Evolutionary conservation across 1,140 invertebrate species (phyloP).

Genomic region (Maconellicoccus hirsutus): DNA sequence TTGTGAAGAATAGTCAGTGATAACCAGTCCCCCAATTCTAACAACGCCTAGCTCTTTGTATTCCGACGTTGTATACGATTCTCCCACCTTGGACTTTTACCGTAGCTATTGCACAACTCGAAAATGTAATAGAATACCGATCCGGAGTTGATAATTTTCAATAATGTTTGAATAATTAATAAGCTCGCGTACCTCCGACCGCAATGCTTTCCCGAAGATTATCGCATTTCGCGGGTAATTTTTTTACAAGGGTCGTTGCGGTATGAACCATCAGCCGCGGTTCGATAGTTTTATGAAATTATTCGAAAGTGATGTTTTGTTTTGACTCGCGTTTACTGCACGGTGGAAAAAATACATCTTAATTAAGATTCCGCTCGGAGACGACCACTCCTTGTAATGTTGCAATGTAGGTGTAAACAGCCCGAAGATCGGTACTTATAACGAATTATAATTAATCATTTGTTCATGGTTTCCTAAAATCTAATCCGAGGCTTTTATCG

Average conservation of each 20-base stretch:
- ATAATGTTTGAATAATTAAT: constrained; percentile 10
- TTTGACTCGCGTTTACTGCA: too few relatives aligned
- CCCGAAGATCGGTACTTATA: neutral
- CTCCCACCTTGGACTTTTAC: neutral
- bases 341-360: neutral
- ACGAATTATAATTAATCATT: neutral
- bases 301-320: too few relatives aligned
- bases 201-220: too few relatives aligned
- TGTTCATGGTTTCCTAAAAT: constrained; percentile 4
- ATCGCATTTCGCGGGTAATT: too few relatives aligned
- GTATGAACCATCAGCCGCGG: too few relatives aligned
- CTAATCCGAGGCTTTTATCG: neutral
- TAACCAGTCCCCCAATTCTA: constrained; percentile 2
- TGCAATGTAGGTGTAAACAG: constrained; percentile 7
- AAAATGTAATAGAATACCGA: neutral
- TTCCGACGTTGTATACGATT: neutral
- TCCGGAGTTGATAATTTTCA: neutral
- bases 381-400: constrained; percentile 7
- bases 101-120: neutral
- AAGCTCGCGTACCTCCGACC: neutral
- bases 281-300: too few relatives aligned
- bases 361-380: constrained; percentile 7
- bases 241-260: too few relatives aligned
- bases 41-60: constrained; percentile 7
- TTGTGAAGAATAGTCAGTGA: constrained; percentile 3